Conservation (phyloP, 1,140 invertebrate genomes). For the Apis florea region DNA sequence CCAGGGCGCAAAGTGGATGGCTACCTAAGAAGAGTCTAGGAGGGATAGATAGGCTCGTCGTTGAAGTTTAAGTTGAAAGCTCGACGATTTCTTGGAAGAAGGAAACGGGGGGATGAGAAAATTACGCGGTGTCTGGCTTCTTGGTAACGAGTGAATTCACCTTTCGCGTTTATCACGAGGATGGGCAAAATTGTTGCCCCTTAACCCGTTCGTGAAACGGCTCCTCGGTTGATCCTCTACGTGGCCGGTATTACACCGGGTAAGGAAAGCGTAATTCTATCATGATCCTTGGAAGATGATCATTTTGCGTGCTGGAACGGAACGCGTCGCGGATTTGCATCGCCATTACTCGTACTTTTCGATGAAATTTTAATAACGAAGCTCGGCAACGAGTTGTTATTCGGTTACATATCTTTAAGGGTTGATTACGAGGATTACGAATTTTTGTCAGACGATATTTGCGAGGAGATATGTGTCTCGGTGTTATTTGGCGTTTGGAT, state of each 20-base stretch:
- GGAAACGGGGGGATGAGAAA: conserved; percentile 22
- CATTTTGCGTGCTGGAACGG: conserved; percentile 6
- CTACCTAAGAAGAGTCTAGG: too few species aligned
- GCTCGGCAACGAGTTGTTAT: not conserved
- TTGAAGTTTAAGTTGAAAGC: too few species aligned
- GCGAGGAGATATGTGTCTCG: too few species aligned
- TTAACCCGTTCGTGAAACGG: conserved; percentile 46
- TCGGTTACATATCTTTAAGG: too few species aligned
- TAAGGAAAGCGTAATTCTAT: conserved; percentile 53
- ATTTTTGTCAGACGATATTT: too few species aligned
- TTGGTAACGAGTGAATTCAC: conserved; percentile 67
- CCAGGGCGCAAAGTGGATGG: too few species aligned
- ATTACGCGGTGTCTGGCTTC: conserved; percentile 43
- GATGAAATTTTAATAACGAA: not conserved
- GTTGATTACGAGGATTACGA: too few species aligned
- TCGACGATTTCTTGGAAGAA: too few species aligned
- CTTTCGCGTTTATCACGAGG: conserved; percentile 65
- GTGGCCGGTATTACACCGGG: conserved; percentile 29
- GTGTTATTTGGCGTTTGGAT: too few species aligned
- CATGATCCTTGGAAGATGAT: conserved; percentile 39
- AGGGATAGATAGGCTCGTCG: too few species aligned
- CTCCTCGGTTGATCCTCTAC: conserved; percentile 41
- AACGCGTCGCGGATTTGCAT: not conserved
- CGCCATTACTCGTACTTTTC: not conserved
- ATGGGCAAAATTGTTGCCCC: conserved; percentile 55